Evolutionary conservation across 2,113 vertebrate species (phyloP).

Genomic region (Toxotes jaculatrix): DNA sequence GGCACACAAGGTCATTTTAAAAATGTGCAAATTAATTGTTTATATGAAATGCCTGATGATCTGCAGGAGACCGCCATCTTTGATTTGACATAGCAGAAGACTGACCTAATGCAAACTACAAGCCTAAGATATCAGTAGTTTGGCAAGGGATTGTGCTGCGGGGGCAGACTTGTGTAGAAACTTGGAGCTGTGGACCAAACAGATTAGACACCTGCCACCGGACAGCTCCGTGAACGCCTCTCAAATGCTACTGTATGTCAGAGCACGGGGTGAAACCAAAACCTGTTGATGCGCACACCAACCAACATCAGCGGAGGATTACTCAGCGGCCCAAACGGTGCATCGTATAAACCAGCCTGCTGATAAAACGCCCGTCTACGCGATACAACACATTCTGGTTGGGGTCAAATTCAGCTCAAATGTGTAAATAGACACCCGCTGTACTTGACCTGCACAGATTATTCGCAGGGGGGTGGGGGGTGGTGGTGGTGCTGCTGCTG

Average conservation of each 20-base stretch:
- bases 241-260: conserved; percentile 39
- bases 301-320: conserved; percentile 11
- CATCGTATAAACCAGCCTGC: conserved; percentile 63
- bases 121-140: not conserved
- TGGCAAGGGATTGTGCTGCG: conserved; percentile 34
- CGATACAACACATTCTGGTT: conserved; percentile 58
- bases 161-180: conserved; percentile 20
- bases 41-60: not conserved
- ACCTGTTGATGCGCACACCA: conserved; percentile 75
- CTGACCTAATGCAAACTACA: conserved; percentile 12
- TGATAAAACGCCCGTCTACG: conserved; percentile 57
- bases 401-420: conserved; percentile 78
- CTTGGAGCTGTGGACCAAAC: conserved; percentile 37
- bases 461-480: conserved; percentile 79
- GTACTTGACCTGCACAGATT: conserved; percentile 83
- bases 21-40: not conserved
- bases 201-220: conserved; percentile 58
- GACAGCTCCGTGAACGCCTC: conserved; percentile 31
- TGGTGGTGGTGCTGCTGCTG: not conserved
- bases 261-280: conserved; percentile 61
- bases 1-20: not conserved
- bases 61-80: not conserved
- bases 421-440: conserved; percentile 80
- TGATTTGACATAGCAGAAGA: not conserved
- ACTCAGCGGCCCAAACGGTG: conserved; percentile 48